Evolutionary conservation across 2,113 vertebrate species (phyloP).

Genomic region (Psittacara wagleri): DNA sequence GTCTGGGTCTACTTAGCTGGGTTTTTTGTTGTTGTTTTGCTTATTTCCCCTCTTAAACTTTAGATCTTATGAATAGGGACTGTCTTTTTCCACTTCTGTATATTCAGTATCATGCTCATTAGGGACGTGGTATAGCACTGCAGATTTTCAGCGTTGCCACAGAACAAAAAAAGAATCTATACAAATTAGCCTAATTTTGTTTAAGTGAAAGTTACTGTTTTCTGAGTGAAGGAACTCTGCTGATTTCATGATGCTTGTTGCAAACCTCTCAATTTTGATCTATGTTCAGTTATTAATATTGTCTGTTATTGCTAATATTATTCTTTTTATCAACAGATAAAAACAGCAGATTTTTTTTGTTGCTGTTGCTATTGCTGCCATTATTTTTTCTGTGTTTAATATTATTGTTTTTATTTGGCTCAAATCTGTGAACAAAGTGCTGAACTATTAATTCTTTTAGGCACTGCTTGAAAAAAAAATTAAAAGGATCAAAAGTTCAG

Average conservation of each 20-base stretch:
- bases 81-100: neutral
- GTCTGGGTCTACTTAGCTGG: neutral
- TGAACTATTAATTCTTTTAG: neutral
- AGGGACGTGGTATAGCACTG: neutral
- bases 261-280: neutral
- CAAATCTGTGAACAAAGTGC: neutral
- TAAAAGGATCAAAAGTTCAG: neutral
- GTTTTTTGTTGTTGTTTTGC: neutral
- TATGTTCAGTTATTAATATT: neutral
- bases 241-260: neutral
- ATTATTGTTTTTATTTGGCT: neutral
- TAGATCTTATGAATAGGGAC: neutral
- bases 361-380: neutral
- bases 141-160: neutral
- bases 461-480: neutral
- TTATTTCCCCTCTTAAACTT: neutral
- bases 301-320: neutral
- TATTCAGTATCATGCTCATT: neutral
- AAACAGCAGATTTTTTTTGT: neutral
- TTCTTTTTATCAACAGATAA: neutral
- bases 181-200: neutral
- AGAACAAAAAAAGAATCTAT: neutral
- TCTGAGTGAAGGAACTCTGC: neutral
- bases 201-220: neutral
- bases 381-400: neutral